Base-by-base conservation (phyloP, 2,888 invertebrate species). In the Drosophila recens region DNA sequence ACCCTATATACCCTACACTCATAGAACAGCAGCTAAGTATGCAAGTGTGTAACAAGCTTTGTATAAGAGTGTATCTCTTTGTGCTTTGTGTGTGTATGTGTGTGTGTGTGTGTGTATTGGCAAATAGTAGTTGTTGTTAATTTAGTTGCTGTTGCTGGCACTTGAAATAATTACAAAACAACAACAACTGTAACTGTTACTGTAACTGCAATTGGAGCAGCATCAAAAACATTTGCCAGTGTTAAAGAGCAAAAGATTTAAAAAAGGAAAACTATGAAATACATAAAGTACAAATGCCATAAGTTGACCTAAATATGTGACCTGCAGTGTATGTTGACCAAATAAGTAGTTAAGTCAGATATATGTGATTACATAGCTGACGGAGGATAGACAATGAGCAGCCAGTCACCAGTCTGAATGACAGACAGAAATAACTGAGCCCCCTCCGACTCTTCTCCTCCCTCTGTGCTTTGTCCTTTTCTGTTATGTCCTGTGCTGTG, bases 161-260 rank as follows among this genome's bases (percentile, higher is more conserved):
- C 79, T 86, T 80, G 70, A 80, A 80, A 73, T 87, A 90, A 90
- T 90, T 90, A 81, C 80, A 79, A 79, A 75, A 71, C 68, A 72
- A 61, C 57, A 49, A 33, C 33, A 33, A 20, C 45, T 49, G 17
- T 9, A 9, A 30, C 23, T 13, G 4, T 5, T 34, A 9, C 43
- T 51, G 27, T 13, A 30, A 48, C 48, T n/a, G 20, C 13, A 43
- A 57, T 46, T 23, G 6, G 62, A 23, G 45, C 53, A 68, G 43
- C 64, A 61, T 61, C 51, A 73, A 43, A 58, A 59, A 51, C 51
- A 61, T 49, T 17, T 36, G 45, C 57, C 63, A 40, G 20, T 52
- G 54, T 33, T 58, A 68, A 63, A 58, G 38, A 23, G 42, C 52
- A 59, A n/a, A 11, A 49, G 23, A 20, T n/a, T 17, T 43, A 11